These are phyloP conservation scores for Hypena proboscidalis DNA, from an alignment of 2,888 invertebrate genomes.

Conservation along the genomic window DNA sequence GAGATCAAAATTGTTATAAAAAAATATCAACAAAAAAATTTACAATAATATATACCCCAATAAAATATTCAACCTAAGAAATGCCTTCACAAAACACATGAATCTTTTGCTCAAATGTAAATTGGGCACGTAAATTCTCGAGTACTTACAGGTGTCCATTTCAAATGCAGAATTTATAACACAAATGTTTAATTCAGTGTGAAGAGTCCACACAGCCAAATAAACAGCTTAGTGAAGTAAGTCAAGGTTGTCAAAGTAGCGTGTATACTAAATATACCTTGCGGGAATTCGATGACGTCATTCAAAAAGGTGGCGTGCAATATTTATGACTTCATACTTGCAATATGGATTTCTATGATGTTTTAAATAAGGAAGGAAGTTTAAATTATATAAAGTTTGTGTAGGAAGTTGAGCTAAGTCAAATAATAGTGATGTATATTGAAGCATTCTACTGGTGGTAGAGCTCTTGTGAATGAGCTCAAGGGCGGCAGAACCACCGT, in stretches of 20 bases:
- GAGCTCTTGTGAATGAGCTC: no score
- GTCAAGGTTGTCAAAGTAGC: slow-evolving; percentile 48
- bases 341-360: not conserved
- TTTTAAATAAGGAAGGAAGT: not conserved
- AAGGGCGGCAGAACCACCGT: no score
- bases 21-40: not conserved
- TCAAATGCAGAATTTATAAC: slow-evolving; percentile 31
- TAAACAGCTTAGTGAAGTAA: slow-evolving; percentile 47
- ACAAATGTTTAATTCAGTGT: slow-evolving; percentile 32
- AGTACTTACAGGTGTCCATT: slow-evolving; percentile 17
- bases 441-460: no score
- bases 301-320: no score
- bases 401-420: no score
- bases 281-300: not conserved
- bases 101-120: slow-evolving; percentile 7
- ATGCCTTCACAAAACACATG: not conserved
- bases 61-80: not conserved
- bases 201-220: slow-evolving; percentile 44
- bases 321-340: no score
- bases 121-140: slow-evolving; percentile 5
- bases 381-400: no score
- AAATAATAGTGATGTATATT: no score
- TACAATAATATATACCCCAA: not conserved
- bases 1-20: no score
- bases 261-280: slow-evolving; percentile 6